Base-by-base conservation (phyloP, 37 sponge, comb jelly and placozoan genomes). In the Tethya wilhelma region DNA sequence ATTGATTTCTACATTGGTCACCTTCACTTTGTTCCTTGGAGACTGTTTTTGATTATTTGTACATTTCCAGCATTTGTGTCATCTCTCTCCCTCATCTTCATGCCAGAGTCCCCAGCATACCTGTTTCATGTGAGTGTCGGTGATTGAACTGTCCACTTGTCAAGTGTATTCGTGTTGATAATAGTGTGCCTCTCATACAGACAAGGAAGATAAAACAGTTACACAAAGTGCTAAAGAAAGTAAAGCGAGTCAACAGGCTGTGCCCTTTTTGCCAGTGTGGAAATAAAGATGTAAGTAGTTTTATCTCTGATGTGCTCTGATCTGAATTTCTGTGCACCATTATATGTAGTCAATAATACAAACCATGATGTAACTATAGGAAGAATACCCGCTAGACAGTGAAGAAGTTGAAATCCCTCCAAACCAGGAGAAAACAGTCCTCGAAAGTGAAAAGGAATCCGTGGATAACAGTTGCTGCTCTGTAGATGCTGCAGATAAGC, bases 21-120 rank as follows among this genome's bases (percentile, higher is more conserved):
- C 29, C 74, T 81, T 28, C 73, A 71, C 56, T 58, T 81, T 46
- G 66, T 63, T 37, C 39, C 60, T 49, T 81, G 82, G 82, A 36
- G 82, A n/a, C 73, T 81, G 20, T 81, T 71, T 42, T 34, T 81
- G 43, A 71, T 81, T 31, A 44, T 71, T 45, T 81, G 82, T n/a
- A 63, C 82, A 42, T 2, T 81, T 22, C 82, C 82, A 20, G 66
- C 82, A 38, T 56, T 81, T 29, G 33, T 81, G 22, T 59, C 73
- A 31, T 30, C 66, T 29, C 5, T 81, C 64, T 44, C 34, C 1
- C 46, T 81, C 5, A 22, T 44, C 25, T 58, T 81, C 37, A 19
- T 81, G 73, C 73, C 82, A 53, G 74, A 81, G 44, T 57, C 34
- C 22, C 82, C 82, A 64, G 64, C 64, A 20, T 81, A 39, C 38